A percentile compares a stretch with the other conserved stretches of the same genome.
phyloP scores from a whole-genome alignment of 2,113 vertebrate species.

The Callipepla californica region DNA sequence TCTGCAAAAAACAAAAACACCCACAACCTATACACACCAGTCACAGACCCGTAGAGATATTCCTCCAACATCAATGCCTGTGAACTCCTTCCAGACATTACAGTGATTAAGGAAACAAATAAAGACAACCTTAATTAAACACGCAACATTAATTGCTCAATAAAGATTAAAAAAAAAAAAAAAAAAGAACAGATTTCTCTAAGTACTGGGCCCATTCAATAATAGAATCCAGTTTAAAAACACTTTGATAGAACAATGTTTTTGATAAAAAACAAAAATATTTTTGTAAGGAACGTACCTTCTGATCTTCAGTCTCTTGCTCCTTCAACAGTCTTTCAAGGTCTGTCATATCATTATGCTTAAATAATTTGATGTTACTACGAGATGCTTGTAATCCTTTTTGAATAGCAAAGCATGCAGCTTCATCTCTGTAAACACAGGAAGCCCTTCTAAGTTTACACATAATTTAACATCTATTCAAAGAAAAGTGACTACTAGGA shows the following conservation, averaged over 20 bases:
- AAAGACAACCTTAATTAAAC: neutral
- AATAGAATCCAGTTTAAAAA: neutral
- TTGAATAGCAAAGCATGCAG: slow-evolving; percentile 97
- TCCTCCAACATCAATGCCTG: neutral
- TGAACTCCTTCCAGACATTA: neutral
- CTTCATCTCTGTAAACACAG: slow-evolving; percentile 87
- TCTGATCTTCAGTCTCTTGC: slow-evolving; percentile 95
- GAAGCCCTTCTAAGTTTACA: neutral
- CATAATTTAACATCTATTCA: neutral
- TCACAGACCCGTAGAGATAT: neutral
- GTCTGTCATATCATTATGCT: slow-evolving; percentile 95
- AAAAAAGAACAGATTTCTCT: neutral
- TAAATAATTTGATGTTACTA: slow-evolving; percentile 95
- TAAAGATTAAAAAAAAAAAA: neutral
- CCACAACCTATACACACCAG: neutral
- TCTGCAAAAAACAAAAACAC: neutral
- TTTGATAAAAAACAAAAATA: slow-evolving; percentile 1
- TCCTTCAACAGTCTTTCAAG: slow-evolving; percentile 93
- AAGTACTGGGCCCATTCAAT: neutral
- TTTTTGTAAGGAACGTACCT: slow-evolving; percentile 80
- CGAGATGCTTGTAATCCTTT: slow-evolving; percentile 96
- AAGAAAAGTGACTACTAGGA: neutral
- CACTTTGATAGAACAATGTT: too few relatives aligned
- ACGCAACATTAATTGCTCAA: neutral
- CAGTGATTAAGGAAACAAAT: neutral